Evolutionary conservation across 2,797 vertebrate species (phyloP).

Genomic region (Dallia pectoralis): DNA sequence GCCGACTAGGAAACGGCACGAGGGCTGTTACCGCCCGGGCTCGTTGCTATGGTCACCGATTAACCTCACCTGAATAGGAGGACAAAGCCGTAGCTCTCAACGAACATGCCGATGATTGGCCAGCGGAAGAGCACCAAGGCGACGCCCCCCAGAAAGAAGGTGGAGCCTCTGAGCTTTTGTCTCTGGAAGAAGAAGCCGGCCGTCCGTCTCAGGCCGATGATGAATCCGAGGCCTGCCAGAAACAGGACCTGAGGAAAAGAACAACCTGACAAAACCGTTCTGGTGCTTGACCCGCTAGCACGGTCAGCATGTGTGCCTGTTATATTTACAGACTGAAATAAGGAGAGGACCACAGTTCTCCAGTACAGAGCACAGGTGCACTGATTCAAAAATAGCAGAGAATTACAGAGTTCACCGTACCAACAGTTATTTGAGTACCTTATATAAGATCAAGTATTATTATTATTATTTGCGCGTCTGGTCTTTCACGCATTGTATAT

Average conservation of each 20-base stretch:
- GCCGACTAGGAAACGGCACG: too few species aligned
- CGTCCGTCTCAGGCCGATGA: slow-evolving; percentile 82
- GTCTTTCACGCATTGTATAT: too few species aligned
- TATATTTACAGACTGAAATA: background rate
- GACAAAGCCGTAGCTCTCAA: slow-evolving; percentile 86
- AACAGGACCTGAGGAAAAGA: slow-evolving; percentile 80
- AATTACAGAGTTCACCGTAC: background rate
- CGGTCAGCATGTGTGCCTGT: background rate
- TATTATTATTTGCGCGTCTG: too few species aligned
- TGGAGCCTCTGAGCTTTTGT: slow-evolving; percentile 81
- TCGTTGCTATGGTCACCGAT: too few species aligned
- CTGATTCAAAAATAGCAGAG: background rate
- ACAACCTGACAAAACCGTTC: background rate
- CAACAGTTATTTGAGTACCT: background rate
- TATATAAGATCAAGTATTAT: too few species aligned
- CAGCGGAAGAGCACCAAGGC: slow-evolving; percentile 81
- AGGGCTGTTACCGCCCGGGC: too few species aligned
- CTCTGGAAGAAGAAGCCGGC: slow-evolving; percentile 86
- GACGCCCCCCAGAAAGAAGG: slow-evolving; percentile 87
- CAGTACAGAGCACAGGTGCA: background rate
- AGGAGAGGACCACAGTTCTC: background rate
- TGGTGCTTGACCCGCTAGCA: background rate
- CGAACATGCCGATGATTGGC: slow-evolving; percentile 84
- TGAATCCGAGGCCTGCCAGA: slow-evolving; percentile 78
- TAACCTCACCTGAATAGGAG: slow-evolving; percentile 80